A percentile compares a stretch with the other conserved stretches of the same genome.
phyloP scores from a whole-genome alignment of 1,140 invertebrate genomes.

The Diachasmimorpha longicaudata region DNA sequence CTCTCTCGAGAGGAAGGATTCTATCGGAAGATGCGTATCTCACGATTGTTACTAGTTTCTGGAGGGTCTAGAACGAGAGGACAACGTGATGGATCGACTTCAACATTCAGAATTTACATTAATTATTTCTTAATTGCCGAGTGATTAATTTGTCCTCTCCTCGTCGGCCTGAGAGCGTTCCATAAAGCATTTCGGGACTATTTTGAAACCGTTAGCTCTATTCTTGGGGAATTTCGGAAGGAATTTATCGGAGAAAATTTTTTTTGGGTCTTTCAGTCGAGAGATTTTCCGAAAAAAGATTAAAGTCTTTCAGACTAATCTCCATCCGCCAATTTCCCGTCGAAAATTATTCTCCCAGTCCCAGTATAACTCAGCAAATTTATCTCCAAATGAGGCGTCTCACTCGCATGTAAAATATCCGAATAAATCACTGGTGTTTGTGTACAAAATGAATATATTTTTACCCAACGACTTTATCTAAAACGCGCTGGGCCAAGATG shows the following conservation, averaged over 20 bases:
- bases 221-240: too few species aligned
- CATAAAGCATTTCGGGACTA: too few species aligned
- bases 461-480: conserved; percentile 3
- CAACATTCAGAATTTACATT: neutral
- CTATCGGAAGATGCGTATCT: neutral
- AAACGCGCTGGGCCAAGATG: neutral
- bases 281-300: too few species aligned
- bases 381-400: neutral
- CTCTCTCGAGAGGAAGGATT: neutral
- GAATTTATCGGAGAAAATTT: too few species aligned
- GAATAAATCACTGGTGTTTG: neutral
- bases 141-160: neutral
- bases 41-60: neutral
- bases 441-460: neutral
- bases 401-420: neutral
- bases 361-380: too few species aligned
- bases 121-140: neutral
- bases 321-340: neutral
- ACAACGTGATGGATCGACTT: neutral
- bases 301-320: too few species aligned
- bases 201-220: too few species aligned
- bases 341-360: neutral
- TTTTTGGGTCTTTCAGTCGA: too few species aligned
- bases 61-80: neutral
- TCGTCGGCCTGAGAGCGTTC: too few species aligned